A percentile compares a stretch with the other conserved stretches of the same genome.
phyloP scores from a whole-genome alignment of 2,888 invertebrate genomes.

The Endomychus coccineus region DNA sequence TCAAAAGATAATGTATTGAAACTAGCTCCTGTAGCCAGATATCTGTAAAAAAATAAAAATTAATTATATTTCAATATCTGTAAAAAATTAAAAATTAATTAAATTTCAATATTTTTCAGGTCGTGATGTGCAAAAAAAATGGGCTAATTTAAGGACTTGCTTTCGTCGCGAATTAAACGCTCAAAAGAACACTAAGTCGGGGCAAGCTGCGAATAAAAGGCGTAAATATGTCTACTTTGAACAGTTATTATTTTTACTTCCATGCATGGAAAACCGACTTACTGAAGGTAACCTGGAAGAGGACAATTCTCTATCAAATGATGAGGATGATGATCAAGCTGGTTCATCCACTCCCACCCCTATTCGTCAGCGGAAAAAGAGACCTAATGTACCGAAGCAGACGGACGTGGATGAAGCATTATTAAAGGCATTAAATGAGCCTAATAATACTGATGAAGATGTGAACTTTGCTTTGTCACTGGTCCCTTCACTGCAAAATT shows the following conservation, averaged over 20 bases:
- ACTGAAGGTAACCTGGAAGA: slow-evolving; percentile 16
- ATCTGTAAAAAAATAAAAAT: slow-evolving; percentile 24
- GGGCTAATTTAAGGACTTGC: slow-evolving; percentile 20
- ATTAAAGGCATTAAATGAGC: slow-evolving; percentile 13
- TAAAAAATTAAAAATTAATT: slow-evolving; percentile 13
- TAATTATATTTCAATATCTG: slow-evolving; percentile 19
- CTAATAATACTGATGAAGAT: slow-evolving; percentile 14
- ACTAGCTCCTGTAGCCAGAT: slow-evolving; percentile 26
- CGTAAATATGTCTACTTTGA: slow-evolving; percentile 25
- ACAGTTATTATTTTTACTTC: slow-evolving; percentile 23
- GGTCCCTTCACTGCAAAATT: slow-evolving; percentile 12
- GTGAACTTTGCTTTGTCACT: slow-evolving; percentile 17
- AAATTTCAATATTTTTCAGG: slow-evolving; percentile 17
- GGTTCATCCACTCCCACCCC: slow-evolving; percentile 15
- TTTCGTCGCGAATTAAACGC: slow-evolving; percentile 21
- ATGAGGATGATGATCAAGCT: slow-evolving; percentile 16
- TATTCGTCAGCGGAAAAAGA: slow-evolving; percentile 26
- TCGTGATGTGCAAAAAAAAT: slow-evolving; percentile 21
- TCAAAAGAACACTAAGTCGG: slow-evolving; percentile 23
- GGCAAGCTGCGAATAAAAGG: slow-evolving; percentile 23
- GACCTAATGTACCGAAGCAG: slow-evolving; percentile 12
- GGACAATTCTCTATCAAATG: slow-evolving; percentile 9
- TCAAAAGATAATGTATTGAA: slow-evolving; percentile 27
- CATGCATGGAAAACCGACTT: slow-evolving; percentile 20
- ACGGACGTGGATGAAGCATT: slow-evolving; percentile 15